Percentiles rank a stretch among this genome's conserved stretches.
Conservation (phyloP, 1,140 invertebrate genomes). For the Lineus longissimus region DNA sequence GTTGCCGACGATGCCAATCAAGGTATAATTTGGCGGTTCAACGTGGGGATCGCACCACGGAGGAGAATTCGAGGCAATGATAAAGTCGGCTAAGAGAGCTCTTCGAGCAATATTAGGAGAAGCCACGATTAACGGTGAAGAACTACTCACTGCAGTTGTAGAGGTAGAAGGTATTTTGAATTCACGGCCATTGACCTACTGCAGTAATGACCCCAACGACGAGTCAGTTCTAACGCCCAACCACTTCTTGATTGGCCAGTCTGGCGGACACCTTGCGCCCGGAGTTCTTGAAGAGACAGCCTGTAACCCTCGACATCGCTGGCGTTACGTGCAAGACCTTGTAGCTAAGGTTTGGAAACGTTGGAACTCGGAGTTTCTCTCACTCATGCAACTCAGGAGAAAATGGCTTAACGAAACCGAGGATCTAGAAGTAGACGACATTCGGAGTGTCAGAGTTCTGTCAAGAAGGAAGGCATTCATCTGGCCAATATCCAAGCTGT, state of each 20-base stretch:
- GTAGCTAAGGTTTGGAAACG: constrained; percentile 11
- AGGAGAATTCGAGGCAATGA: constrained; percentile 11
- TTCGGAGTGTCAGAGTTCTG: too few species aligned
- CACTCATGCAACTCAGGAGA: neutral
- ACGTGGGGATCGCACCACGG: constrained; percentile 11
- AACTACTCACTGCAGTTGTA: constrained; percentile 18
- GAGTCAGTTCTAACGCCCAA: constrained; percentile 27
- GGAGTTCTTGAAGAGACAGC: neutral
- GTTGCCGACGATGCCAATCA: neutral
- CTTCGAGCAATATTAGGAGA: neutral
- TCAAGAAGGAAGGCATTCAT: too few species aligned
- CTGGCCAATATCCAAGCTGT: too few species aligned
- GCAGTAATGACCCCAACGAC: constrained; percentile 33
- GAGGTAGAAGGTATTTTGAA: constrained; percentile 29
- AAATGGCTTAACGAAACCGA: neutral
- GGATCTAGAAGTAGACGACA: neutral
- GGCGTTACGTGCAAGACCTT: constrained; percentile 10
- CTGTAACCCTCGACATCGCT: constrained; percentile 1
- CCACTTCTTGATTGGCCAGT: constrained; percentile 28
- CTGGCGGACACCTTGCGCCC: constrained; percentile 6
- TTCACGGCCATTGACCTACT: constrained; percentile 26
- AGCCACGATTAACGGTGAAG: neutral
- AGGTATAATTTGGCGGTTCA: neutral
- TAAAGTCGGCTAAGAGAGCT: constrained; percentile 11
- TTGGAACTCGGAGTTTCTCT: constrained; percentile 13